Conservation (phyloP, 2,113 vertebrate genomes). For the Myocastor coypus region DNA sequence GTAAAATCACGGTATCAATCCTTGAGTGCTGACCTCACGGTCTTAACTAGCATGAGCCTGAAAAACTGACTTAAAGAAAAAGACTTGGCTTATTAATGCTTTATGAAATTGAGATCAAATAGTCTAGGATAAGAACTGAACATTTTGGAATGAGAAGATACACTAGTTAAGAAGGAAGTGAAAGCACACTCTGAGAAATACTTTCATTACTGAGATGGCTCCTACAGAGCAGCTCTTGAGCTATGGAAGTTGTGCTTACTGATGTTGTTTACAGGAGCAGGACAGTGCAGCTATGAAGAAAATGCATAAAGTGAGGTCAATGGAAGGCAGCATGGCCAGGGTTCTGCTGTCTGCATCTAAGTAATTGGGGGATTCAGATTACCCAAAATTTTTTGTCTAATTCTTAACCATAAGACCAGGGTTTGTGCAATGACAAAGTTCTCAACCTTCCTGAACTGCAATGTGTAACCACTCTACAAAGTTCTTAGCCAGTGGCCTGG, state of each 20-base stretch:
- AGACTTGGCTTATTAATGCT: background rate
- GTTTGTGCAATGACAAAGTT: background rate
- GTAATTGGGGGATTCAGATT: background rate
- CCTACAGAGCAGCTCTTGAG: background rate
- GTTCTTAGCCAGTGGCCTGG: background rate
- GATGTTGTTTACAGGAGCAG: slow-evolving; percentile 17
- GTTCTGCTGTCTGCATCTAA: background rate
- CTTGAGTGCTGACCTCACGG: slow-evolving; percentile 55
- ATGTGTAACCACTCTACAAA: background rate
- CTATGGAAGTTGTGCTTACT: background rate
- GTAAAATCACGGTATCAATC: slow-evolving; percentile 11
- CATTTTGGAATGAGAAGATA: slow-evolving; percentile 47
- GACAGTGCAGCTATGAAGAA: background rate
- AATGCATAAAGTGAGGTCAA: background rate
- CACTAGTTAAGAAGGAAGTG: background rate
- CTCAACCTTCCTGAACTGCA: background rate
- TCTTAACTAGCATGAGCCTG: background rate
- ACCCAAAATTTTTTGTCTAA: background rate
- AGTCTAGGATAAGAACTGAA: background rate
- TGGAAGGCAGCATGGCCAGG: background rate
- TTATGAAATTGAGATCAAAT: slow-evolving; percentile 37
- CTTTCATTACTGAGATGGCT: slow-evolving; percentile 6
- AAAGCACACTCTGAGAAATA: background rate
- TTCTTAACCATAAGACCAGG: background rate
- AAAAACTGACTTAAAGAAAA: background rate